These are phyloP conservation scores for Cenopis cana DNA, from an alignment of 2,888 invertebrate species.

Conservation along the genomic window DNA sequence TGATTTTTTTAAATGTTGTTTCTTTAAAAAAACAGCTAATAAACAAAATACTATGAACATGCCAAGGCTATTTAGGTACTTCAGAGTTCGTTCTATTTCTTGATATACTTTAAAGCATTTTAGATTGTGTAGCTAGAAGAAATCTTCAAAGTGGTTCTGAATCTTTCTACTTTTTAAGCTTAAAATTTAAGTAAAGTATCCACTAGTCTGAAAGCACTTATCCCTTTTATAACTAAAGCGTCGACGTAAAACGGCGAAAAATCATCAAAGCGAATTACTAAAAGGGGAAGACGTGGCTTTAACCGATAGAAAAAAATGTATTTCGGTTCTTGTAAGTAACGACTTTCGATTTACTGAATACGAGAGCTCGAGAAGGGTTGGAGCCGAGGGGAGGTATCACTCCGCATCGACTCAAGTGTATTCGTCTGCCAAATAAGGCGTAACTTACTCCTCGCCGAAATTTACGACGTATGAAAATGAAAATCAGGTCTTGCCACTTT, in stretches of 20 bases:
- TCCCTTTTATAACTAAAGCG: constrained; percentile 50
- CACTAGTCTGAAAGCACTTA: constrained; percentile 30
- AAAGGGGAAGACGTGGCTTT: constrained; percentile 65
- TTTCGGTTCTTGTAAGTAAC: constrained; percentile 74
- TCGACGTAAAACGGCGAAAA: constrained; percentile 62
- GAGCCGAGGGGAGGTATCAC: constrained; percentile 69
- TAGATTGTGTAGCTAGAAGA: neutral
- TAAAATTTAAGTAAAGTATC: constrained; percentile 15
- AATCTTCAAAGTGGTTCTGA: neutral
- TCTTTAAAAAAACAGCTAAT: neutral
- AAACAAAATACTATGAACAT: neutral
- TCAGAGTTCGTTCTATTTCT: neutral
- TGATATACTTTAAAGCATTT: neutral
- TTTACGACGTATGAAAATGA: constrained; percentile 66
- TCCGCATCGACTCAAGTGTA: constrained; percentile 71
- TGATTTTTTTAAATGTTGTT: constrained; percentile 4
- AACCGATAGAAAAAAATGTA: constrained; percentile 71
- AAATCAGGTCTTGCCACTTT: constrained; percentile 62
- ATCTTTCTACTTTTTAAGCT: constrained; percentile 13
- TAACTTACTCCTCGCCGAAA: constrained; percentile 68
- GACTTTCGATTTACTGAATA: constrained; percentile 79
- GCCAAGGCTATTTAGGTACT: neutral
- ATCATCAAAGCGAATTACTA: constrained; percentile 66
- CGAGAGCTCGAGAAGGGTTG: constrained; percentile 76
- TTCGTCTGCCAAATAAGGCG: constrained; percentile 79